Conservation (phyloP, 1,140 invertebrate species). For the Drosophila parvula region DNA sequence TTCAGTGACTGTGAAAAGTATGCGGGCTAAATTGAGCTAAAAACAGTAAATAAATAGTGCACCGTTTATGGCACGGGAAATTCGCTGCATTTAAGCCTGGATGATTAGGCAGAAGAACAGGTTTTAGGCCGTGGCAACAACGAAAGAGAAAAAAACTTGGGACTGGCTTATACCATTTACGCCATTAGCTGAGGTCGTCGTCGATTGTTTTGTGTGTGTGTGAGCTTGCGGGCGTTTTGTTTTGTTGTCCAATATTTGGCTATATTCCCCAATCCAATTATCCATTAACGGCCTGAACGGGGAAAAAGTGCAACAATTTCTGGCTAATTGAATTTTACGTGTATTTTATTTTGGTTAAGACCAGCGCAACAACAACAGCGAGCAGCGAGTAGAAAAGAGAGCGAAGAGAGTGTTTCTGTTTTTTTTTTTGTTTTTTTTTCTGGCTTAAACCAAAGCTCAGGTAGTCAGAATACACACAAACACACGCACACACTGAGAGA, state of each 20-base stretch:
- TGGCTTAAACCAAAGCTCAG: conserved; percentile 51
- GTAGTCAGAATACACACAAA: conserved; percentile 53
- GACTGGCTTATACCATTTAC: conserved; percentile 82
- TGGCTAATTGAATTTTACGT: conserved; percentile 75
- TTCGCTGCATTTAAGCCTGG: conserved; percentile 32
- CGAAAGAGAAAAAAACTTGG: conserved; percentile 67
- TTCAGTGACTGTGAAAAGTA: conserved; percentile 61
- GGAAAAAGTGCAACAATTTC: conserved; percentile 67
- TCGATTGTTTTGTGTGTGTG: conserved; percentile 69
- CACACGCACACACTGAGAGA: conserved; percentile 35
- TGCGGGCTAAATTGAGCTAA: conserved; percentile 14
- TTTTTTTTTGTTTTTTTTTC: conserved; percentile 1
- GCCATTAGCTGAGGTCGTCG: conserved; percentile 67
- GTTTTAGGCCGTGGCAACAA: conserved; percentile 71
- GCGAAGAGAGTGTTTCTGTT: conserved; percentile 19
- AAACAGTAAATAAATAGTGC: conserved; percentile 11
- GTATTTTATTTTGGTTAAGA: conserved; percentile 62
- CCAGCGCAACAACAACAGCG: conserved; percentile 62
- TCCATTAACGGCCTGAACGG: conserved; percentile 13
- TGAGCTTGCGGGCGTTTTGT: conserved; percentile 25
- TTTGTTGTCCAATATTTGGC: conserved; percentile 63
- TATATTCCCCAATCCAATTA: conserved; percentile 72
- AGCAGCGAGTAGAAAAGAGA: conserved; percentile 56
- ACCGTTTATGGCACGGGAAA: conserved; percentile 7
- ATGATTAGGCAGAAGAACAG: conserved; percentile 74